Evolutionary conservation across 2,797 vertebrate genomes (phyloP).

Genomic region (Pseudotriccus pelzelni): DNA sequence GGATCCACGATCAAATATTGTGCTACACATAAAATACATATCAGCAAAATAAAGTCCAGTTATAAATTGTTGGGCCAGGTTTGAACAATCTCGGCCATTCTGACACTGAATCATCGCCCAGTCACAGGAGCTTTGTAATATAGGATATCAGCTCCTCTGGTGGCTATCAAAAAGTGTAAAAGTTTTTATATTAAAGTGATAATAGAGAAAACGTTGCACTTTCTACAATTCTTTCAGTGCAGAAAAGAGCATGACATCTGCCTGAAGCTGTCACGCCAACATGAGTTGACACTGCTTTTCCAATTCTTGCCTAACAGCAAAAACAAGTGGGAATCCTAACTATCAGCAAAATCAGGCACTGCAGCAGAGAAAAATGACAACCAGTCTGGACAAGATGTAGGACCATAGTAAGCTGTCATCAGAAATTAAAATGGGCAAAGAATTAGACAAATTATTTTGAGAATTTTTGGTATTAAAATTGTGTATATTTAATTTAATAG

Average conservation of each 20-base stretch:
- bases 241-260: background rate
- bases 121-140: background rate
- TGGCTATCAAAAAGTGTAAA: background rate
- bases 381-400: background rate
- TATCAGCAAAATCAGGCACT: background rate
- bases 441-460: background rate
- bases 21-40: background rate
- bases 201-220: background rate
- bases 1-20: background rate
- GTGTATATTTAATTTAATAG: background rate
- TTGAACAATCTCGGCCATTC: background rate
- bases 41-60: background rate
- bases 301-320: background rate
- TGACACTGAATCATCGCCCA: background rate
- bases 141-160: background rate
- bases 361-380: background rate
- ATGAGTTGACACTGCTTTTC: background rate
- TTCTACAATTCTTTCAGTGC: background rate
- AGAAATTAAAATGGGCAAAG: background rate
- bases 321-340: background rate
- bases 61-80: background rate
- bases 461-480: background rate
- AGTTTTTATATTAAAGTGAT: background rate
- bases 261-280: background rate
- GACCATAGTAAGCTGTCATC: background rate